These are phyloP conservation scores for Perca flavescens DNA, from an alignment of 2,113 vertebrate species.

Conservation along the genomic window DNA sequence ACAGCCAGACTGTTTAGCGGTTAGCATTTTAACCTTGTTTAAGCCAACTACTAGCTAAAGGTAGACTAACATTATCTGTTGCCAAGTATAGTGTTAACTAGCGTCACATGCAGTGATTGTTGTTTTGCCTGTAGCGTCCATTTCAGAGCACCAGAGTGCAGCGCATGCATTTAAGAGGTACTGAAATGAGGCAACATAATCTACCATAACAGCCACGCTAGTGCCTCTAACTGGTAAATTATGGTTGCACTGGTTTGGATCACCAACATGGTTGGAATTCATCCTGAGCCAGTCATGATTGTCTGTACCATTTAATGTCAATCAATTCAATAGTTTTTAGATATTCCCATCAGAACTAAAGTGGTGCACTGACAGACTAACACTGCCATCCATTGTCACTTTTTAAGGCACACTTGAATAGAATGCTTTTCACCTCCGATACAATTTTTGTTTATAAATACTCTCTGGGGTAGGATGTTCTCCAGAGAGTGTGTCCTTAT, in stretches of 20 bases:
- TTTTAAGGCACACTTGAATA: background rate
- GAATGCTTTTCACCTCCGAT: background rate
- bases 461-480: background rate
- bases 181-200: too few relatives aligned
- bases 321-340: background rate
- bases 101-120: too few relatives aligned
- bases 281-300: background rate
- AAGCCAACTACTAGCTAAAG: too few relatives aligned
- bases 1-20: too few relatives aligned
- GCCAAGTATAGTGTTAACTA: too few relatives aligned
- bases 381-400: background rate
- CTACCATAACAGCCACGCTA: background rate
- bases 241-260: background rate
- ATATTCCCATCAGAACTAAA: background rate
- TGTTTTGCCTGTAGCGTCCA: too few relatives aligned
- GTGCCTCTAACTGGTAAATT: background rate
- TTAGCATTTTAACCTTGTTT: too few relatives aligned
- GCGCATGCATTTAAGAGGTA: too few relatives aligned
- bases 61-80: too few relatives aligned
- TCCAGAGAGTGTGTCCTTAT: background rate
- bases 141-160: too few relatives aligned
- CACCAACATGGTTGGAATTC: background rate
- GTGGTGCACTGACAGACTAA: background rate
- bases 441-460: background rate
- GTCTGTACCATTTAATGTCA: background rate